Percentiles rank a stretch among this genome's conserved stretches.
These are phyloP conservation scores for Dryobates pubescens DNA, from an alignment of 2,797 vertebrate species.

Conservation along the genomic window DNA sequence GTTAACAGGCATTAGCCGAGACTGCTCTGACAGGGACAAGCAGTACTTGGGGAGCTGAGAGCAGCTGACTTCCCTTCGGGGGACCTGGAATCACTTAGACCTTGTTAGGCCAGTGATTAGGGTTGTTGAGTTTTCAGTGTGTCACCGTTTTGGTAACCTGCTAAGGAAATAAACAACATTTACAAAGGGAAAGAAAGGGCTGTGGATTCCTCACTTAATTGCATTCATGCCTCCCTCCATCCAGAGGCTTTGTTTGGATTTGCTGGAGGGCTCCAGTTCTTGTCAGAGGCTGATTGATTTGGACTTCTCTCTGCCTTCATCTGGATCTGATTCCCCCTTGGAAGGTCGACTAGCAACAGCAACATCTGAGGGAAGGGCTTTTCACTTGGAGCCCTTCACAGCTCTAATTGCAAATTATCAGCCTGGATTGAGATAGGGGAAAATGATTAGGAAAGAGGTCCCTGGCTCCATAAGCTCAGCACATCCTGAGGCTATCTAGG, in stretches of 20 bases:
- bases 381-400: constrained; percentile 44
- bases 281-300: constrained; percentile 67
- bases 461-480: constrained; percentile 34
- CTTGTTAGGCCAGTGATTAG: constrained; percentile 54
- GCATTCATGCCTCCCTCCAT: constrained; percentile 57
- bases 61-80: constrained; percentile 22
- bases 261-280: constrained; percentile 56
- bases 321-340: constrained; percentile 65
- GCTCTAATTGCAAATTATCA: constrained; percentile 64
- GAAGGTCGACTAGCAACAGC: constrained; percentile 33
- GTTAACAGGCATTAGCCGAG: constrained; percentile 30
- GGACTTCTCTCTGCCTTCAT: constrained; percentile 65
- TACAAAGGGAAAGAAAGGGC: constrained; percentile 62
- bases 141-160: constrained; percentile 72
- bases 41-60: not conserved
- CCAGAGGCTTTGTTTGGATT: constrained; percentile 67
- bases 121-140: constrained; percentile 60
- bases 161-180: constrained; percentile 70
- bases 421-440: constrained; percentile 39
- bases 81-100: constrained; percentile 64
- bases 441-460: constrained; percentile 50
- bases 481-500: not conserved
- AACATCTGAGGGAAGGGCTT: constrained; percentile 60
- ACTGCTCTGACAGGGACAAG: constrained; percentile 44
- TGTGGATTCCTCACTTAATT: constrained; percentile 65